Evolutionary conservation across 2,113 vertebrate genomes (phyloP).

Genomic region (Himantopus leucocephalus): DNA sequence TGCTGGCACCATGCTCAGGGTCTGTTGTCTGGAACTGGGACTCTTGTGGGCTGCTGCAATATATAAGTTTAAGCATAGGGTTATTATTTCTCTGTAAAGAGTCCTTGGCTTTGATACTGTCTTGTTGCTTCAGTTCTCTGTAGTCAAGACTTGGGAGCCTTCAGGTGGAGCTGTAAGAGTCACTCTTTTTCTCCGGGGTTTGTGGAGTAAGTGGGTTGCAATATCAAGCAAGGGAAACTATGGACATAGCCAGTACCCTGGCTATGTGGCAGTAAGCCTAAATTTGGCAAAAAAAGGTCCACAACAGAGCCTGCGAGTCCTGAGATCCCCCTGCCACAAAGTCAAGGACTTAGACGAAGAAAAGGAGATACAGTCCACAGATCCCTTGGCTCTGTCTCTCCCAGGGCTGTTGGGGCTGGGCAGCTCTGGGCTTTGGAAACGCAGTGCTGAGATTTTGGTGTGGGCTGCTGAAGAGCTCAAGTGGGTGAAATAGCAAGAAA

Average conservation of each 20-base stretch:
- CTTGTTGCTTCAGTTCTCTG: not conserved
- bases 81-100: not conserved
- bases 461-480: slow-evolving; percentile 21
- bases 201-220: not conserved
- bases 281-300: not conserved
- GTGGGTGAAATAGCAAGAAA: slow-evolving; percentile 13
- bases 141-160: not conserved
- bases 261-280: not conserved
- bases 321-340: not conserved
- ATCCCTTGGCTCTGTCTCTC: not conserved
- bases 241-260: not conserved
- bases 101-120: not conserved
- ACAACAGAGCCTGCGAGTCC: not conserved
- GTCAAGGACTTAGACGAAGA: not conserved
- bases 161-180: not conserved
- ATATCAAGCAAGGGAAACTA: not conserved
- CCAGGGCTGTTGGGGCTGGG: not conserved
- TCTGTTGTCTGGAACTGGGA: not conserved
- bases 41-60: not conserved
- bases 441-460: not conserved
- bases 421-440: not conserved
- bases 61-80: not conserved
- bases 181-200: not conserved
- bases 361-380: not conserved
- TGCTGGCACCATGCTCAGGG: not conserved